Conservation (phyloP, 2,888 invertebrate species). For the Aleiodes testaceus region DNA sequence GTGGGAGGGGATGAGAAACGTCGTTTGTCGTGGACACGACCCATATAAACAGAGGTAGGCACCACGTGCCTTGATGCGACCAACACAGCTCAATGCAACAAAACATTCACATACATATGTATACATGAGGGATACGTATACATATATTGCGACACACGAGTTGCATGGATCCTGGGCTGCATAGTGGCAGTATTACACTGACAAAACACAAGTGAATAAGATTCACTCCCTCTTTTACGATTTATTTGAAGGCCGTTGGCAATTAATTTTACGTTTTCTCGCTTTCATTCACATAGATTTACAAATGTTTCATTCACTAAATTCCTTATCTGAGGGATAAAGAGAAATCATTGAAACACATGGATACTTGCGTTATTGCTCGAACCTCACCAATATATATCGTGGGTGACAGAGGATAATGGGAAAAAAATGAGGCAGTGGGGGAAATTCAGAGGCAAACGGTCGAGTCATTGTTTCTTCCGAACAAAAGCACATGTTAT, state of each 20-base stretch:
- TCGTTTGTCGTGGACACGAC: conserved; percentile 45
- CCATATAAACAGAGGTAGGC: conserved; percentile 41
- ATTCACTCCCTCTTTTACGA: conserved; percentile 14
- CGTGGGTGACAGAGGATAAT: conserved; percentile 3
- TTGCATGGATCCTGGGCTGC: conserved; percentile 31
- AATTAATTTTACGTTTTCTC: conserved; percentile 57
- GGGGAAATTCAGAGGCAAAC: not conserved
- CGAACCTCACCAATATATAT: not conserved
- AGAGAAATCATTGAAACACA: conserved; percentile 41
- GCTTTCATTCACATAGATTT: conserved; percentile 47
- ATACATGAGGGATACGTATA: conserved; percentile 16
- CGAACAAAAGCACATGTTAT: conserved; percentile 30
- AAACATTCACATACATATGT: conserved; percentile 16
- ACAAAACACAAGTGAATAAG: conserved; percentile 25
- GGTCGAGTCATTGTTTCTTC: conserved; percentile 32
- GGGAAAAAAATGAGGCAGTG: conserved; percentile 26
- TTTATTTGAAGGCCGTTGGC: conserved; percentile 37
- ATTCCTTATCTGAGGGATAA: conserved; percentile 44
- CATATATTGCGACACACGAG: conserved; percentile 27
- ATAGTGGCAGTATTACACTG: conserved; percentile 28
- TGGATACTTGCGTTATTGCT: not conserved
- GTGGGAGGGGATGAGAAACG: conserved; percentile 40
- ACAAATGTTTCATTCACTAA: conserved; percentile 51
- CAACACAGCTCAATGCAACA: conserved; percentile 29
- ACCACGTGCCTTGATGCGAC: conserved; percentile 44